These are phyloP conservation scores for Drosophila simulans DNA, from an alignment of 1,140 invertebrate genomes.

Conservation along the genomic window DNA sequence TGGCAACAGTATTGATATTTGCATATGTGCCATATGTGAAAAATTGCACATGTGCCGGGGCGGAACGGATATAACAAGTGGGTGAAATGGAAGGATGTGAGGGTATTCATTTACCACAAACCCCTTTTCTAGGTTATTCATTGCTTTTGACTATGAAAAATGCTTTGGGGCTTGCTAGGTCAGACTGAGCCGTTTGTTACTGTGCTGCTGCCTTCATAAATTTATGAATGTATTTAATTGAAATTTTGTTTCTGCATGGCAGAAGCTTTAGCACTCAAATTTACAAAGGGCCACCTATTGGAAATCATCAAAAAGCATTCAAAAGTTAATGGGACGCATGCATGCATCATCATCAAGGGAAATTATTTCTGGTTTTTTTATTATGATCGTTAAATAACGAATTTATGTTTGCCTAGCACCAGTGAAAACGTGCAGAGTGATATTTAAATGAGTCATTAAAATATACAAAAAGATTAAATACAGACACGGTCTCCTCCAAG, in stretches of 20 bases:
- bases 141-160: conserved; percentile 50
- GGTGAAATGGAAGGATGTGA: conserved; percentile 1
- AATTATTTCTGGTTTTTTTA: neutral
- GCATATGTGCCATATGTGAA: conserved; percentile 55
- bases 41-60: conserved; percentile 35
- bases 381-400: neutral
- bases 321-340: neutral
- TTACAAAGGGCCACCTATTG: neutral
- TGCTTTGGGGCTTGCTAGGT: conserved; percentile 33
- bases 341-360: neutral
- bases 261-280: neutral
- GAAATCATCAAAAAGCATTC: conserved; percentile 2
- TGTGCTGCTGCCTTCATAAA: conserved; percentile 3
- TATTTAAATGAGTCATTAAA: conserved; percentile 4
- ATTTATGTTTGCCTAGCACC: neutral
- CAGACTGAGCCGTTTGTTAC: conserved; percentile 17
- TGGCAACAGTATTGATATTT: conserved; percentile 54
- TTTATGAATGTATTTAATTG: conserved; percentile 43
- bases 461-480: neutral
- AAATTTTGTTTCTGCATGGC: neutral
- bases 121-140: conserved; percentile 48
- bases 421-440: neutral
- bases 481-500: neutral
- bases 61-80: conserved; percentile 11
- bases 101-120: conserved; percentile 22